Conservation (phyloP, 1,140 invertebrate genomes). For the Brachionus calyciflorus region DNA sequence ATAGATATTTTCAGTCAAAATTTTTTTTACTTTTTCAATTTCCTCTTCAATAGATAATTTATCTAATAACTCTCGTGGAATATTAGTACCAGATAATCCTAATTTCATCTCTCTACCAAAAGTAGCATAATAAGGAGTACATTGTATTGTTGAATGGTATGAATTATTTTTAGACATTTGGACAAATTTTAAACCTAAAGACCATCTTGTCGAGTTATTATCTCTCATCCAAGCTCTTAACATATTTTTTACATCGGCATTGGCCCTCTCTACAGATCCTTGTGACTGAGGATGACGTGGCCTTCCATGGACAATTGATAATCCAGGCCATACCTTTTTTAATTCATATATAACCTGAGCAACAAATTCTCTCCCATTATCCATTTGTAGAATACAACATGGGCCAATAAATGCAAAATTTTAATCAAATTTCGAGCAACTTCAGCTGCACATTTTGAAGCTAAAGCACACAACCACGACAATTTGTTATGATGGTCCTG, state of each 20-base stretch:
- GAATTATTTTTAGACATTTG: neutral
- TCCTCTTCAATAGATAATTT: too few relatives aligned
- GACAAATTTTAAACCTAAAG: neutral
- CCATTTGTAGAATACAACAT: slow-evolving; percentile 58
- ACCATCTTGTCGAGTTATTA: neutral
- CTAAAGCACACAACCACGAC: too few relatives aligned
- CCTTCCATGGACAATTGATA: slow-evolving; percentile 50
- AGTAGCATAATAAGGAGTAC: neutral
- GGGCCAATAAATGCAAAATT: too few relatives aligned
- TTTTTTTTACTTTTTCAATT: too few relatives aligned
- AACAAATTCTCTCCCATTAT: slow-evolving; percentile 56
- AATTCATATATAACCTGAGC: neutral
- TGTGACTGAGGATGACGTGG: slow-evolving; percentile 50
- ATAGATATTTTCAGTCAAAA: too few relatives aligned
- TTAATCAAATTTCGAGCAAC: too few relatives aligned
- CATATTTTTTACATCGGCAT: slow-evolving; percentile 33
- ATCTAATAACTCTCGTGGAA: too few relatives aligned
- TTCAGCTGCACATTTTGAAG: too few relatives aligned
- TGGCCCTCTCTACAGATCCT: slow-evolving; percentile 50
- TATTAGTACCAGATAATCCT: too few relatives aligned
- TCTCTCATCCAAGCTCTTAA: neutral
- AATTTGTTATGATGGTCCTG: too few relatives aligned
- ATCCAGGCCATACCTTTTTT: slow-evolving; percentile 46
- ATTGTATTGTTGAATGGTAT: neutral
- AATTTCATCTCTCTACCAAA: neutral